A percentile compares a stretch with the other conserved stretches of the same genome.
Evolutionary conservation across 2,888 invertebrate species (phyloP).

Genomic region (Neuroscelio doddi): DNA sequence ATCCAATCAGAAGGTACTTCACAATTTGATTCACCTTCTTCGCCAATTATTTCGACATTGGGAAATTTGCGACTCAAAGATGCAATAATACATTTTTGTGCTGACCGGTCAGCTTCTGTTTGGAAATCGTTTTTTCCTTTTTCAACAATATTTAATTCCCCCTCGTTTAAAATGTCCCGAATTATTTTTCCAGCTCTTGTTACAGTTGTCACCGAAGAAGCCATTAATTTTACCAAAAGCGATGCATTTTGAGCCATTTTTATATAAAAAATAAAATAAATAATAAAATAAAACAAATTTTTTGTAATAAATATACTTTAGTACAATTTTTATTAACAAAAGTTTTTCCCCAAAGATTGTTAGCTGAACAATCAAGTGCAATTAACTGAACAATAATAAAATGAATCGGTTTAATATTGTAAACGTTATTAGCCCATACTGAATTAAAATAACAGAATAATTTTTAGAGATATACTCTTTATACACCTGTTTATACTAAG

Average conservation of each 20-base stretch:
- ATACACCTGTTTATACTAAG: no score
- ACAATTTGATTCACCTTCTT: constrained; percentile 84
- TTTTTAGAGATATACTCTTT: no score
- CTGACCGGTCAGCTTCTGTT: constrained; percentile 97
- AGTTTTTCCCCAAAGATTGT: no score
- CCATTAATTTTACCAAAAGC: constrained; percentile 81
- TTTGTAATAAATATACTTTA: no score
- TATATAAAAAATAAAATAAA: no score
- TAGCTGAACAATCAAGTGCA: no score
- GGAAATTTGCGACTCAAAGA: constrained; percentile 91
- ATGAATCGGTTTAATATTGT: no score
- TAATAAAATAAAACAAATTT: no score
- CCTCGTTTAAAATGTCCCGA: constrained; percentile 90
- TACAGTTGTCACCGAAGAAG: constrained; percentile 86
- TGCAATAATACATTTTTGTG: constrained; percentile 93
- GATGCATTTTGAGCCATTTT: constrained; percentile 79
- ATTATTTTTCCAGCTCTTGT: constrained; percentile 91
- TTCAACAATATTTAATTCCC: constrained; percentile 92
- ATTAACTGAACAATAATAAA: no score
- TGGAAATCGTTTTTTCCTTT: constrained; percentile 97
- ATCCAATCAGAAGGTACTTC: constrained; percentile 84
- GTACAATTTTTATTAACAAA: no score
- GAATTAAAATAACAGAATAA: no score
- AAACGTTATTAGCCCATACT: no score
- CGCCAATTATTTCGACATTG: constrained; percentile 88